Conservation (phyloP, 2,888 invertebrate genomes). For the Platycnemis pennipes region DNA sequence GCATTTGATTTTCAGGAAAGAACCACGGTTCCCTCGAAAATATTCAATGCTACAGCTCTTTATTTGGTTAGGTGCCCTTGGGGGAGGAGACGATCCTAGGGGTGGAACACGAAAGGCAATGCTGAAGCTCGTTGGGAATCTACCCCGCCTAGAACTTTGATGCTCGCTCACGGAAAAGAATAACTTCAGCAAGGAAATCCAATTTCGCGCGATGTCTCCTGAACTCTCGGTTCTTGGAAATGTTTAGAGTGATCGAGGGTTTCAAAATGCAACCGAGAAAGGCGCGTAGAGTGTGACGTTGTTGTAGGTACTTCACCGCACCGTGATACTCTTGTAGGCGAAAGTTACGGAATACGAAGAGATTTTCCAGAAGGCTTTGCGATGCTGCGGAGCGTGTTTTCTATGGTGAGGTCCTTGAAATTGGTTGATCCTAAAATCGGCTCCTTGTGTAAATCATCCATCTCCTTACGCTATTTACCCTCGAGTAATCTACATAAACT, state of each 20-base stretch:
- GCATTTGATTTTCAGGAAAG: neutral
- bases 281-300: neutral
- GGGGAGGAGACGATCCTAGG: neutral
- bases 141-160: slow-evolving; percentile 1
- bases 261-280: neutral
- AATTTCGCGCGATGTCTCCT: neutral
- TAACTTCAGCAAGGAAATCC: neutral
- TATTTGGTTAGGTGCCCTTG: neutral
- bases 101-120: neutral
- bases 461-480: neutral
- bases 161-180: neutral
- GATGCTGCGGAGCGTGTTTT: neutral
- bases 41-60: neutral
- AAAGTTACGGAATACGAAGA: neutral
- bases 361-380: neutral
- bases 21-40: neutral
- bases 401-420: neutral
- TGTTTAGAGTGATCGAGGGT: neutral
- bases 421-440: neutral
- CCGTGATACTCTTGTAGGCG: neutral
- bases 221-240: neutral
- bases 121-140: neutral
- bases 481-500: neutral
- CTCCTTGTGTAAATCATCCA: too few species aligned
- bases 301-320: too few species aligned